These are phyloP conservation scores for Xiphorhynchus elegans DNA, from an alignment of 2,113 vertebrate genomes.

Conservation along the genomic window DNA sequence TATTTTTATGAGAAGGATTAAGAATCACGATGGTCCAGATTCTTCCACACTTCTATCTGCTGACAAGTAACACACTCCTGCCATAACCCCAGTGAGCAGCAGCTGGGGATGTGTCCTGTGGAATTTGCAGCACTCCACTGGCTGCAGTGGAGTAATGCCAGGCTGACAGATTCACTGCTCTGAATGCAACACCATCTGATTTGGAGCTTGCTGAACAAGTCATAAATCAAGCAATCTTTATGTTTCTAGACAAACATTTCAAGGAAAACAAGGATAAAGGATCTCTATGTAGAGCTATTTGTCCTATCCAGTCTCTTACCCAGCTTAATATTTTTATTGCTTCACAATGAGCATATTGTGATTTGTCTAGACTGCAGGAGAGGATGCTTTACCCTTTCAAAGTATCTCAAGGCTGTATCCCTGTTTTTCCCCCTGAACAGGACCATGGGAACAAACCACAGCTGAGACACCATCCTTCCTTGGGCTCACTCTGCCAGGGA, in stretches of 20 bases:
- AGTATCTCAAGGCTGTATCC: neutral
- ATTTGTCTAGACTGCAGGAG: neutral
- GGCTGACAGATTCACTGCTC: slow-evolving; percentile 56
- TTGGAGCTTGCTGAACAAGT: slow-evolving; percentile 20
- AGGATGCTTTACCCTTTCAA: slow-evolving; percentile 6
- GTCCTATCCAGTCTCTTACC: neutral
- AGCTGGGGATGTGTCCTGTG: neutral
- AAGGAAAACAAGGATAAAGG: slow-evolving; percentile 46
- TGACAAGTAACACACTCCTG: neutral
- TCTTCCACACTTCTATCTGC: slow-evolving; percentile 18
- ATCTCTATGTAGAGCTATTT: slow-evolving; percentile 13
- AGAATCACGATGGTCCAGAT: slow-evolving; percentile 30
- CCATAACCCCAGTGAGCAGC: neutral
- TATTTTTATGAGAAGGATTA: slow-evolving; percentile 61
- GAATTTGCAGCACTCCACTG: neutral
- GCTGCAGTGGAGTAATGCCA: neutral
- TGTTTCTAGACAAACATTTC: slow-evolving; percentile 48
- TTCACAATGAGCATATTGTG: neutral
- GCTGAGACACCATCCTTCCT: neutral
- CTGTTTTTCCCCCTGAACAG: neutral
- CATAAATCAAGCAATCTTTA: slow-evolving; percentile 24
- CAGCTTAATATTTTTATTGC: slow-evolving; percentile 38
- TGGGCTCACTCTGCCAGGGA: neutral
- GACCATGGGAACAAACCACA: neutral
- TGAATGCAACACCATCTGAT: slow-evolving; percentile 24